A percentile compares a stretch with the other conserved stretches of the same genome.
Conservation (phyloP, 2,888 invertebrate genomes). For the Tetranychus piercei region DNA sequence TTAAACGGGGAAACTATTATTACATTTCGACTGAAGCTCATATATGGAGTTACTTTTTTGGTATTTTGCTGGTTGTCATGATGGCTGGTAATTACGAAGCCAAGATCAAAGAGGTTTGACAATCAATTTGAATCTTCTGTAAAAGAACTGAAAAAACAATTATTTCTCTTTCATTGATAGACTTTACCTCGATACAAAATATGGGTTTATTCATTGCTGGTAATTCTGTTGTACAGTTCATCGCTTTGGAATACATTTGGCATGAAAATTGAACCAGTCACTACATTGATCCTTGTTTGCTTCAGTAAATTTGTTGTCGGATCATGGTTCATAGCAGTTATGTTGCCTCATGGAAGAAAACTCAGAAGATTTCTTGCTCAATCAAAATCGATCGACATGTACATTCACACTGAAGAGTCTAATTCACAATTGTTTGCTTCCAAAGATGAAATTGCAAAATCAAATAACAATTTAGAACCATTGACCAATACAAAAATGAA, state of each 20-base stretch:
- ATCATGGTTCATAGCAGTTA: not conserved
- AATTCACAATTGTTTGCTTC: not conserved
- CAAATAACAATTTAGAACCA: not conserved
- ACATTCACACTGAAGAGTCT: not conserved
- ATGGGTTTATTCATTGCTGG: not conserved
- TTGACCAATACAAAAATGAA: not conserved
- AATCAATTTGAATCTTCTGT: not conserved
- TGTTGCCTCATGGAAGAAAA: not conserved
- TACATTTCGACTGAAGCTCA: not conserved
- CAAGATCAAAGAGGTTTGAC: not conserved
- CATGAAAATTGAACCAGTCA: not conserved
- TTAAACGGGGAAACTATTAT: not conserved
- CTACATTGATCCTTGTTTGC: not conserved
- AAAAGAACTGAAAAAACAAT: not conserved
- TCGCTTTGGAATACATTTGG: not conserved
- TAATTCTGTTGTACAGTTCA: not conserved
- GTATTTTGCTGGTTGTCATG: not conserved
- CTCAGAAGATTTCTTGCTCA: not conserved
- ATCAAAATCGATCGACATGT: not conserved
- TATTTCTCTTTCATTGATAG: not conserved
- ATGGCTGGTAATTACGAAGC: not conserved
- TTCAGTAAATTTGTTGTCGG: not conserved
- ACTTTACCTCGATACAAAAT: not conserved
- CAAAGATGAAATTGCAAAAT: not conserved
- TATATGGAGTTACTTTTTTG: not conserved